phyloP scores from a whole-genome alignment of 2,888 invertebrate species.

The Cosmia trapezina region DNA sequence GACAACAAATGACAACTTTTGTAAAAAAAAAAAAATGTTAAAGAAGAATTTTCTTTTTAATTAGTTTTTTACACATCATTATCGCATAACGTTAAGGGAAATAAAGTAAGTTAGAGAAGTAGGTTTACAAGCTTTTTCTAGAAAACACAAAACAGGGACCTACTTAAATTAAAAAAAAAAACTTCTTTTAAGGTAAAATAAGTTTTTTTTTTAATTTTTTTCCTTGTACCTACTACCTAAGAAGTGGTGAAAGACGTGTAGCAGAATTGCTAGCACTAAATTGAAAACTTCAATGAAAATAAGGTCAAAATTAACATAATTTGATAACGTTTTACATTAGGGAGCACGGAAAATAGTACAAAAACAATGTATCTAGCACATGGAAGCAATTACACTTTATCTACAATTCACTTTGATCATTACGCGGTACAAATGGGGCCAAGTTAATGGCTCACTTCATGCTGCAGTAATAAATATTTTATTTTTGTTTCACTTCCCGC shows the following conservation, averaged over 20 bases:
- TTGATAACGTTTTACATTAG: constrained; percentile 36
- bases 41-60: background rate
- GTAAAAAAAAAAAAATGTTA: background rate
- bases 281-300: constrained; percentile 2
- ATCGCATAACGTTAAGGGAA: no score
- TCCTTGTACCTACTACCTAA: background rate
- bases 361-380: constrained; percentile 52
- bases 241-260: background rate
- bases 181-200: no score
- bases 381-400: constrained; percentile 60
- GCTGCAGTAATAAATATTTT: constrained; percentile 62
- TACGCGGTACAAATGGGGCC: constrained; percentile 54
- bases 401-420: constrained; percentile 64
- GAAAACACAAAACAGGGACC: background rate
- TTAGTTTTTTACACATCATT: background rate
- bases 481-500: constrained; percentile 59
- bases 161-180: background rate
- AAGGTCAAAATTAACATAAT: constrained; percentile 29
- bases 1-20: background rate
- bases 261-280: background rate
- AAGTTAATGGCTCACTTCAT: constrained; percentile 60
- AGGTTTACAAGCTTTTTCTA: background rate
- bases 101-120: background rate
- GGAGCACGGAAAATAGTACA: constrained; percentile 38
- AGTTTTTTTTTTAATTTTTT: no score